These are phyloP conservation scores for Busseola fusca DNA, from an alignment of 2,888 invertebrate species.

Conservation along the genomic window DNA sequence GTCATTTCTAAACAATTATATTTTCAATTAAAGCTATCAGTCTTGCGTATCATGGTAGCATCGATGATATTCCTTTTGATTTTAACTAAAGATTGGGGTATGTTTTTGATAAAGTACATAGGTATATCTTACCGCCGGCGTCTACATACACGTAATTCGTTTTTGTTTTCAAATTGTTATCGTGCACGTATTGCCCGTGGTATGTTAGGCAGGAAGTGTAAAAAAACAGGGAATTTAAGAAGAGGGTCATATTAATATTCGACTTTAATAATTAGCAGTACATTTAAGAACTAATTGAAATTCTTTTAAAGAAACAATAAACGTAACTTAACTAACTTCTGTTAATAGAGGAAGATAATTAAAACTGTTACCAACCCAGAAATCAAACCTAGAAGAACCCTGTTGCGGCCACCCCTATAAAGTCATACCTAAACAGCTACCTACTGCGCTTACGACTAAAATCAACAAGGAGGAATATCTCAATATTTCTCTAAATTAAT, in stretches of 20 bases:
- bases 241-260: neutral
- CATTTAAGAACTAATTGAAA: neutral
- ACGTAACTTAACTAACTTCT: neutral
- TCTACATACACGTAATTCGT: constrained; percentile 36
- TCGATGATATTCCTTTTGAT: constrained; percentile 60
- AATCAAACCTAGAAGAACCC: neutral
- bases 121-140: constrained; percentile 55
- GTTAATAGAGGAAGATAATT: neutral
- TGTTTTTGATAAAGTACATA: constrained; percentile 28
- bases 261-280: neutral
- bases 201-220: neutral
- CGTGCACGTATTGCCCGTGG: constrained; percentile 17
- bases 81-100: constrained; percentile 45
- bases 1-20: neutral
- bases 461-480: neutral
- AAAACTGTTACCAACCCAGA: neutral
- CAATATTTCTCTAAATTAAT: neutral
- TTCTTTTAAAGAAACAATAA: neutral
- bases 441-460: neutral
- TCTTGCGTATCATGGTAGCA: constrained; percentile 64
- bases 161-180: constrained; percentile 24
- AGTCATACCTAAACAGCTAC: too few relatives aligned
- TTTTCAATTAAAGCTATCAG: constrained; percentile 39
- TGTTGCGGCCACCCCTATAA: neutral
- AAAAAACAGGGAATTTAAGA: neutral